Evolutionary conservation across 2,888 invertebrate genomes (phyloP), one percentile per base, ranked within the genome.

Genomic region (Polydrusus pterygomalis): DNA sequence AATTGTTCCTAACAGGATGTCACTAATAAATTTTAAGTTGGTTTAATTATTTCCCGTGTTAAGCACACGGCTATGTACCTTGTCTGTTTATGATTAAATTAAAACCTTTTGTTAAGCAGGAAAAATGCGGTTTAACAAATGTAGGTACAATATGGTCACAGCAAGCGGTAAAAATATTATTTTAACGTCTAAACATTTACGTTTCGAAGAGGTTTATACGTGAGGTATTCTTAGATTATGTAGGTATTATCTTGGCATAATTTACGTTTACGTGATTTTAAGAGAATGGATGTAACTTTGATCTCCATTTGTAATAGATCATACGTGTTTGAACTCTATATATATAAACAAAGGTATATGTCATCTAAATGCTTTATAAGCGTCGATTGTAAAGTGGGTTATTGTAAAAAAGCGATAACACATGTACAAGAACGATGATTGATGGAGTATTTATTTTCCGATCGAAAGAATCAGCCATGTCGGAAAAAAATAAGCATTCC

Each of bases 1-100:
- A 70, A 70, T 74, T 77, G 45, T 74, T 45, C 25, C 38, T 63
- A 49, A 80, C 82, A 81, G 82, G 82, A 82, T 81, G 81, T 80
- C 77, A 78, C 81, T 79, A 82, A 82, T 82, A 80, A 82, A 81
- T 78, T 75, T 81, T 80, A 80, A 80, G 81, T 82, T 80, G 82
- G 79, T 82, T 67, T 81, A 82, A 81, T 82, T 82, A 78, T 81
- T 82, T 82, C 82, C 82, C 82, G 72, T 77, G 77, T 77, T 68
- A 70, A 77, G 68, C 77, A 77, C 77, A 74, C 77, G 75, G 71
- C 51, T 77, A 68, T 76, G 71, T 77, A 76, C 76, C 62, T 74
- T 58, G 70, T 60, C 49, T 71, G 74, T 70, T 68, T 70, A 75
- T 56, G 67, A 76, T 76, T 78, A 76, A 76, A 76, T 77, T 77